Base-by-base conservation (phyloP, 1,140 invertebrate species). In the Rhopalosiphum padi region DNA sequence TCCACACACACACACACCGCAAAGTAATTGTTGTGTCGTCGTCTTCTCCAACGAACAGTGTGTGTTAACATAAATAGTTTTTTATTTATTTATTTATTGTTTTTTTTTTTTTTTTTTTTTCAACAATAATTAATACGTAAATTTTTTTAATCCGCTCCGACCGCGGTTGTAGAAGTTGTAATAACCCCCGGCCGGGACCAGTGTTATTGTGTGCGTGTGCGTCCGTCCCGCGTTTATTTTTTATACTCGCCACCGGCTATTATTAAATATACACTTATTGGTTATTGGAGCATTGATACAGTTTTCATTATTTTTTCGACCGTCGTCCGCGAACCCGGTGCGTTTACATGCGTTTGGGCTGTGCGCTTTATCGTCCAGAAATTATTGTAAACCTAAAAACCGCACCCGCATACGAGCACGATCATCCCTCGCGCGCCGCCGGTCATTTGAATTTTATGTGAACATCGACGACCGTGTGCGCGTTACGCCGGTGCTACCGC, bases 151-250 rank as follows among this genome's bases (percentile, higher is more conserved):
- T 88, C 23, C n/a, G n/a, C 21, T n/a, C 25, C 21, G 15, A 51
- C 22, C 21, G 86, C 30, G 60, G 60, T 68, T 15, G 60, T 68
- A 51, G 8, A 68, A 46, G 46, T 11, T 9, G 60, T 68, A 15
- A 30, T 68, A 15, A n/a, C 30, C 60, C 30, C 60, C 60, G 60
- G 11, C 30, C 18, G 6, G 21, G 2, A 53, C 23, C 18, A 35
- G 48, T 35, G n/a, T 51, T 51, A 51, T 48, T 21, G 86, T 48
- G 51, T 90, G 51, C n/a, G 23, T 46, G 53, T 55, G 87, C 21
- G 88, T 90, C 37, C 88, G 88, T 35, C 87, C n/a, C 87, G 35
- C 46, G 87, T 51, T 85, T 85, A 87, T 87, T 46, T 25, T 87
- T n/a, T n/a, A 21, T 43, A 30, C 15, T 87, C 37, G 11, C 82